A percentile compares a stretch with the other conserved stretches of the same genome.
phyloP scores from a whole-genome alignment of 2,888 invertebrate genomes.

The Meloe dianella region DNA sequence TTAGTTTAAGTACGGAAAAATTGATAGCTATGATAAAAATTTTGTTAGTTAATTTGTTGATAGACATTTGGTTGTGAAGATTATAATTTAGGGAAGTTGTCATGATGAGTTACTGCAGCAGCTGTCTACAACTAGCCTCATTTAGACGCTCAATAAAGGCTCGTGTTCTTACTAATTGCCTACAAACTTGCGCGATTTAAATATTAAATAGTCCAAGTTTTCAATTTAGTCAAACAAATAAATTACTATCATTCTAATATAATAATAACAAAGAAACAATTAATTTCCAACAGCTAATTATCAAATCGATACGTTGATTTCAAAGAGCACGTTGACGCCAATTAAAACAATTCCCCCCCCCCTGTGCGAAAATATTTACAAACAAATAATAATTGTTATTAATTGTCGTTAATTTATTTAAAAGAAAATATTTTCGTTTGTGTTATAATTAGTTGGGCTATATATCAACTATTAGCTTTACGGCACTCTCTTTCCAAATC shows the following conservation, averaged over 20 bases:
- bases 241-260: too few relatives aligned
- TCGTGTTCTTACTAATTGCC: slow-evolving; percentile 53
- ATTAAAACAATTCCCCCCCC: too few relatives aligned
- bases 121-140: slow-evolving; percentile 49
- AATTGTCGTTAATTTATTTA: slow-evolving; percentile 36
- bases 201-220: slow-evolving; percentile 40
- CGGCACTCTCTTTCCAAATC: slow-evolving; percentile 50
- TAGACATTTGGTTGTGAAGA: slow-evolving; percentile 7
- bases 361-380: slow-evolving; percentile 9
- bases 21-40: slow-evolving; percentile 4
- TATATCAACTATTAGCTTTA: slow-evolving; percentile 54
- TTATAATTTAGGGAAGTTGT: slow-evolving; percentile 24
- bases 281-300: too few relatives aligned
- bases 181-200: slow-evolving; percentile 48
- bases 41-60: slow-evolving; percentile 8
- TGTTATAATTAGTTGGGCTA: slow-evolving; percentile 54
- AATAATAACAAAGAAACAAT: slow-evolving; percentile 2
- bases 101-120: slow-evolving; percentile 51
- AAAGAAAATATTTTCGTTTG: slow-evolving; percentile 48
- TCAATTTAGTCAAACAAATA: too few relatives aligned
- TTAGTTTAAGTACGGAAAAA: too few relatives aligned
- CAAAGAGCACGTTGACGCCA: too few relatives aligned
- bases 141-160: slow-evolving; percentile 45
- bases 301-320: too few relatives aligned
- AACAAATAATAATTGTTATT: slow-evolving; percentile 4